Evolutionary conservation across 92 coral and sea anemone genomes (phyloP), one percentile per base, ranked within the genome.

Genomic region (Parazoanthus darwini): DNA sequence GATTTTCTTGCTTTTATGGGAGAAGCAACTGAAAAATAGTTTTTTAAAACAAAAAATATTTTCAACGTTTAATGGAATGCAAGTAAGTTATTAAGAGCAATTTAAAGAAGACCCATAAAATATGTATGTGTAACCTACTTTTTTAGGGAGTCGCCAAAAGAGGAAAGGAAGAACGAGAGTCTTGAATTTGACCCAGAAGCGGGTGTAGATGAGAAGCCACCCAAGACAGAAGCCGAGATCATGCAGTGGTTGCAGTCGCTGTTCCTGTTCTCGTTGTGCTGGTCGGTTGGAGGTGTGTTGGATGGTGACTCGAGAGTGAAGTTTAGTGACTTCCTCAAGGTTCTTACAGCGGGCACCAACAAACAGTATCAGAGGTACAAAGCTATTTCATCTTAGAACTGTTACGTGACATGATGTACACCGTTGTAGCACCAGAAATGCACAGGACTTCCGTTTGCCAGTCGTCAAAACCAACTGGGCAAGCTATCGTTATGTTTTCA

Each of bases 221-320:
- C 95, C 36, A 92, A 86, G 85, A 89, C 98, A 20, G 99, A 96
- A 81, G 93, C 96, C 14, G 99, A 96, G 48, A 86, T 86, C 75
- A 79, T 95, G 88, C 99, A 96, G 86, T 96, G 99, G 99, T 88
- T 96, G 79, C 99, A 96, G 93, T 96, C 99, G 25, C 89, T 95
- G 85, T 95, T 92, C 78, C 86, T 96, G 91, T 96, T 96, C 91
- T 91, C 99, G 58, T 89, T 96, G 44, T 95, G 98, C 79, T 96
- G 99, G 99, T 92, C 98, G 16, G 90, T 96, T 71, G 99, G 99
- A 39, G 99, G 98, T 33, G 92, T 92, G 65, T 88, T 96, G 89
- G 99, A 96, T 90, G 92, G 96, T 65, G 96, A 93, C 59, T 96
- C 98, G 3, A 92, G 99, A 87, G 94, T 92, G 65, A 96, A 93